Percentiles rank a stretch among this genome's conserved stretches.
phyloP scores from a whole-genome alignment of 2,888 invertebrate species.

The Taphrorychus bicolor region DNA sequence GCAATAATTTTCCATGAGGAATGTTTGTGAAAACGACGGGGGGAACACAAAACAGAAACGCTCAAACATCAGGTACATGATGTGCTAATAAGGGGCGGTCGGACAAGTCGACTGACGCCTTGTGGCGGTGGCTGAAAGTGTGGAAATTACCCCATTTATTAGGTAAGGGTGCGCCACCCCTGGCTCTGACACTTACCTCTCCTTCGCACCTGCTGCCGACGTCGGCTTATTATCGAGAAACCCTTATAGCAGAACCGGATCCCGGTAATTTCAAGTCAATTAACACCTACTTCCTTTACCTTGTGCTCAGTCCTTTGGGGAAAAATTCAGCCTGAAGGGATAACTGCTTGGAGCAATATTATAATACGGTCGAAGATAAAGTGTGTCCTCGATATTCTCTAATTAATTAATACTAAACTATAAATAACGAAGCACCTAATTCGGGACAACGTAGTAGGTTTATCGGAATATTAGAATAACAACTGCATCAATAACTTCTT shows the following conservation, averaged over 20 bases:
- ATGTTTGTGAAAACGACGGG: constrained; percentile 43
- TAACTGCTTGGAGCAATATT: not conserved
- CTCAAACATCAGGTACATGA: constrained; percentile 50
- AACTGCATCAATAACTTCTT: constrained; percentile 30
- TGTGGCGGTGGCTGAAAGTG: constrained; percentile 61
- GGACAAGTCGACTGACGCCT: constrained; percentile 55
- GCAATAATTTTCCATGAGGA: not conserved
- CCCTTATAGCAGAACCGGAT: constrained; percentile 47
- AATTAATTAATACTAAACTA: constrained; percentile 6
- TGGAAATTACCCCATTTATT: constrained; percentile 65
- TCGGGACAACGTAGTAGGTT: constrained; percentile 23
- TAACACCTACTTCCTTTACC: constrained; percentile 37
- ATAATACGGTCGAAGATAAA: not conserved
- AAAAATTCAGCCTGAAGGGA: not conserved
- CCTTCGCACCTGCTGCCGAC: constrained; percentile 62
- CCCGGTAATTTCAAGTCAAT: constrained; percentile 43
- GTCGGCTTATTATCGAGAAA: constrained; percentile 59
- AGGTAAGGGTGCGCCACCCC: constrained; percentile 62
- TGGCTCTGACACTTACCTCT: constrained; percentile 63
- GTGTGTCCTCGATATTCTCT: constrained; percentile 1
- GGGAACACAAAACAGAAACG: constrained; percentile 1
- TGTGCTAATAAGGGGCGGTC: constrained; percentile 58
- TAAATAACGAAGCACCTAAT: constrained; percentile 26
- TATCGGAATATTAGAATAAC: constrained; percentile 36
- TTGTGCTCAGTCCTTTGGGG: constrained; percentile 25